Evolutionary conservation across 2,113 vertebrate species (phyloP).

Genomic region (Dermatemys mawii): DNA sequence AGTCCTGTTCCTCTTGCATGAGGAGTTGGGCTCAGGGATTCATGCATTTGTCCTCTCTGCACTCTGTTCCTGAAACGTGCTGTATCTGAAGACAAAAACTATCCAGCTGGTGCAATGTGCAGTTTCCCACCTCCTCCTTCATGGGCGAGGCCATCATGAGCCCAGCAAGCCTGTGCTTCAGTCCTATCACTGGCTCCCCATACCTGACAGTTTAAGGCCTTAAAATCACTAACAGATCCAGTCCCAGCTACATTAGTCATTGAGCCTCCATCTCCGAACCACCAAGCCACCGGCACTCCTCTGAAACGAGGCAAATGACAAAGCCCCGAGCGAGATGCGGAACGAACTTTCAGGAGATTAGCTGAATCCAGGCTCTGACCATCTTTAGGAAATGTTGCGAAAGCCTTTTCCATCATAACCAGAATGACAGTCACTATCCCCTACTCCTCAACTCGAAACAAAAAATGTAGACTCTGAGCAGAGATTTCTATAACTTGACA

Average conservation of each 20-base stretch:
- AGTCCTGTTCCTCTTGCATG: too few relatives aligned
- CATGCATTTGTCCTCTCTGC: rapidly evolving
- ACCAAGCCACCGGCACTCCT: background rate
- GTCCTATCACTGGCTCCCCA: background rate
- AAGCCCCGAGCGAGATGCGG: background rate
- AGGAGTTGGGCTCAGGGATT: background rate
- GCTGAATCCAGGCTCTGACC: background rate
- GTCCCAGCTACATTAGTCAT: rapidly evolving
- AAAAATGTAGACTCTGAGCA: too few relatives aligned
- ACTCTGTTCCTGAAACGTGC: background rate
- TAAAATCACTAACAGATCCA: background rate
- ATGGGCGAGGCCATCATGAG: background rate
- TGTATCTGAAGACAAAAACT: background rate
- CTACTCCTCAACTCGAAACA: too few relatives aligned
- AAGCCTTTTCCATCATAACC: background rate
- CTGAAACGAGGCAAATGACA: background rate
- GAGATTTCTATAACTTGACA: too few relatives aligned
- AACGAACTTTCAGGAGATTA: background rate
- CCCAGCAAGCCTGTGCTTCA: background rate
- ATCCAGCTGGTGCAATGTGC: background rate
- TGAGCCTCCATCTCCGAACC: too few relatives aligned
- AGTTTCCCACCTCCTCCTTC: background rate
- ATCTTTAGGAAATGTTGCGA: background rate
- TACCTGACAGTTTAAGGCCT: background rate
- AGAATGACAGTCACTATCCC: background rate